Conservation (phyloP, 2,888 invertebrate genomes). For the Idaea dimidiata region DNA sequence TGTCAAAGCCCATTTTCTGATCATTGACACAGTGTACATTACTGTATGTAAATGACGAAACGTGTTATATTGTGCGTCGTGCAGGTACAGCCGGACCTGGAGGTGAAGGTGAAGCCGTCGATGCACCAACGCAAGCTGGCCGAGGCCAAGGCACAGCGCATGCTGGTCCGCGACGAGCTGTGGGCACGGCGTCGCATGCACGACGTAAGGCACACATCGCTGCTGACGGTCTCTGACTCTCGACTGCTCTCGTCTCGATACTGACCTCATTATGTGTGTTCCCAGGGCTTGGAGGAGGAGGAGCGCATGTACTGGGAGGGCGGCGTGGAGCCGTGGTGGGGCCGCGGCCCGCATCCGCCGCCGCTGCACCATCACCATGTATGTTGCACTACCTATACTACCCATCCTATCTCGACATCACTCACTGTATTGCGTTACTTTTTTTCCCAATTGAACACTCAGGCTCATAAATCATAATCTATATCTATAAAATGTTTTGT, state of each 20-base stretch:
- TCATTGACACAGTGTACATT: no score
- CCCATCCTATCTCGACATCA: no score
- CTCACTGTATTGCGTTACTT: no score
- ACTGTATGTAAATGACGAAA: background rate
- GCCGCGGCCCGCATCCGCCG: slow-evolving; percentile 69
- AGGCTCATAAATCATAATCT: no score
- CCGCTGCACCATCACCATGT: slow-evolving; percentile 62
- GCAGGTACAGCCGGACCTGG: slow-evolving; percentile 91
- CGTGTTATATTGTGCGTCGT: background rate
- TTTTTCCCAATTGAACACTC: no score
- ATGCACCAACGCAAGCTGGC: slow-evolving; percentile 90
- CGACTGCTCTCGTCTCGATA: background rate
- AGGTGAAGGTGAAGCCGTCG: slow-evolving; percentile 97
- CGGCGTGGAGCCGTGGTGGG: slow-evolving; percentile 82
- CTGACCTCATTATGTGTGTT: background rate
- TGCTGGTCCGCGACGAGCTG: slow-evolving; percentile 84
- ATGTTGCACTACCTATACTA: no score
- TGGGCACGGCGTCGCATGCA: slow-evolving; percentile 85
- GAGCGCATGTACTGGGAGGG: slow-evolving; percentile 95
- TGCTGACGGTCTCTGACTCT: background rate
- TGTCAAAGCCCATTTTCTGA: no score
- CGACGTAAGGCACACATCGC: no score
- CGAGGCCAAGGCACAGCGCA: slow-evolving; percentile 91
- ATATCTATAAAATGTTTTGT: no score
- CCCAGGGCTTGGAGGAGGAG: slow-evolving; percentile 85